These are phyloP conservation scores for Psilopsiagon aurifrons DNA, from an alignment of 2,113 vertebrate genomes.

Conservation along the genomic window DNA sequence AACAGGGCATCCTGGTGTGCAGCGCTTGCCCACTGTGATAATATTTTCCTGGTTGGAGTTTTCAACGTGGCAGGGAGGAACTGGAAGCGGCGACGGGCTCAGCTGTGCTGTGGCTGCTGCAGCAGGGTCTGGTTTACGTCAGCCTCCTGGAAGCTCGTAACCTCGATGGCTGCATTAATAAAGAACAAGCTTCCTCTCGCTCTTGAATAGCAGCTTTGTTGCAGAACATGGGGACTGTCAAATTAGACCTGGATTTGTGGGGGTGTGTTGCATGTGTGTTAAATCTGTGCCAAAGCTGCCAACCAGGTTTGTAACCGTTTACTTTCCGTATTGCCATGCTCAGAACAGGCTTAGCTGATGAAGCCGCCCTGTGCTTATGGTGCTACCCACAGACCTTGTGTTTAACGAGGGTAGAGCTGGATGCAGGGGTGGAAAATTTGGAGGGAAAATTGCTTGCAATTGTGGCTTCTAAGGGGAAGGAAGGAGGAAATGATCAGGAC, in stretches of 20 bases:
- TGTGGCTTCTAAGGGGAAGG: background rate
- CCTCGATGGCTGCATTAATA: background rate
- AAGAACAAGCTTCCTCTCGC: constrained; percentile 13
- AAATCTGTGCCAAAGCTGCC: constrained; percentile 1
- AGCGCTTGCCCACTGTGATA: background rate
- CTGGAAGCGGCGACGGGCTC: background rate
- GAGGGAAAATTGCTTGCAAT: background rate
- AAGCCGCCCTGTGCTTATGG: background rate
- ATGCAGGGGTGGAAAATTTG: background rate
- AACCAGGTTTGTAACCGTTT: background rate
- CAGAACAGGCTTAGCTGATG: background rate
- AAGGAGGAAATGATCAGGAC: background rate
- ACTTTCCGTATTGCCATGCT: background rate
- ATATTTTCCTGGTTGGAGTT: background rate
- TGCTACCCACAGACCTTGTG: background rate
- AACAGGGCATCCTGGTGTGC: background rate
- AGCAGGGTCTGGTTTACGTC: constrained; percentile 2
- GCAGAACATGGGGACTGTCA: constrained; percentile 31
- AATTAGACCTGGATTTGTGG: background rate
- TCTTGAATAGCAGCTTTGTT: constrained; percentile 62
- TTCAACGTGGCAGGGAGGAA: constrained; percentile 17
- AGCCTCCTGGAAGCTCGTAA: constrained; percentile 32
- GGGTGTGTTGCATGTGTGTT: background rate
- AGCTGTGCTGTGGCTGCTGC: background rate
- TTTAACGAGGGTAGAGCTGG: background rate